phyloP scores from a whole-genome alignment of 2,797 vertebrate species.

The Lophotriccus pileatus region DNA sequence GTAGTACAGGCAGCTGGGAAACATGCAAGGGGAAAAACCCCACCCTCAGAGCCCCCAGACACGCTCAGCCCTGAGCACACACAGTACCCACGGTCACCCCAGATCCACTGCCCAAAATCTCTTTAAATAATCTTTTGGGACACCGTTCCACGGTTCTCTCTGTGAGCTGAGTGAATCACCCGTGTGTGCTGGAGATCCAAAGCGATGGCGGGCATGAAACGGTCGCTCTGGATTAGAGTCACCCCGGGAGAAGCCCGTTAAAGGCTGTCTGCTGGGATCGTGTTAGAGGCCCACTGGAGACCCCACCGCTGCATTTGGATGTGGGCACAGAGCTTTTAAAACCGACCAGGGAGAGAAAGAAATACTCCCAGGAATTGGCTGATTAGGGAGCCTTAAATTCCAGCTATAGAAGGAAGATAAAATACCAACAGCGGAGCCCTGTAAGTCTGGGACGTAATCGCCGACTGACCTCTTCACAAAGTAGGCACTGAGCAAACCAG shows the following conservation, averaged over 20 bases:
- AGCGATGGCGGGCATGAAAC: not conserved
- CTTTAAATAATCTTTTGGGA: slow-evolving; percentile 7
- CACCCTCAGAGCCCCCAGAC: not conserved
- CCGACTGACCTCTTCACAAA: not conserved
- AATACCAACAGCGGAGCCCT: not conserved
- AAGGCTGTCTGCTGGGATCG: slow-evolving; percentile 33
- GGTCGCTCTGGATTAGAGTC: slow-evolving; percentile 6
- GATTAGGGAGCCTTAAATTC: slow-evolving; percentile 25
- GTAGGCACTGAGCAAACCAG: not conserved
- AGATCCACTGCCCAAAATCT: not conserved
- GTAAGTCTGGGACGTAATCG: not conserved
- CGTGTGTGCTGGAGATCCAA: not conserved
- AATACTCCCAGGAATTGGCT: not conserved
- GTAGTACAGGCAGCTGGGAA: not conserved
- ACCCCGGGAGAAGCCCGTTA: slow-evolving; percentile 28
- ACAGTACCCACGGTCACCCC: not conserved
- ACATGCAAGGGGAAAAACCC: rapidly evolving
- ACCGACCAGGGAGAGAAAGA: not conserved
- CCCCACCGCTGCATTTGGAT: not conserved
- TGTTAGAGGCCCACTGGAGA: not conserved
- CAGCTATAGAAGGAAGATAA: not conserved
- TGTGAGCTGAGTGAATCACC: slow-evolving; percentile 15
- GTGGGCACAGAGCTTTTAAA: slow-evolving; percentile 19
- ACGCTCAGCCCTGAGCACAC: not conserved
- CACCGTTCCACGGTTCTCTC: rapidly evolving